Evolutionary conservation across 2,797 vertebrate genomes (phyloP).

Genomic region (Monodelphis domestica): DNA sequence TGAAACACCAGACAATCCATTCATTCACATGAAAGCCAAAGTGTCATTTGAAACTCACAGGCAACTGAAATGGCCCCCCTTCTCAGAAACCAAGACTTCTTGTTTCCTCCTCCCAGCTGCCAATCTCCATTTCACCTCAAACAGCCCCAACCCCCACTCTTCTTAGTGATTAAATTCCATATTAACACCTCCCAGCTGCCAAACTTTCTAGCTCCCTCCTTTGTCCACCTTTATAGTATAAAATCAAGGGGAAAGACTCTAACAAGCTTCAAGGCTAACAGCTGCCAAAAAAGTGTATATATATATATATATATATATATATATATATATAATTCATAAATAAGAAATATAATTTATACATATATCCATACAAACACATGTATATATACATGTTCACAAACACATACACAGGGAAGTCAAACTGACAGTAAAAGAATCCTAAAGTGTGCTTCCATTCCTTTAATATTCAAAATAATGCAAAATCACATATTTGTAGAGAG

Average conservation of each 20-base stretch:
- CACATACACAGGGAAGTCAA: constrained; percentile 61
- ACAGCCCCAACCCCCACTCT: constrained; percentile 28
- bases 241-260: constrained; percentile 72
- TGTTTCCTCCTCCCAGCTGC: constrained; percentile 60
- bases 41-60: constrained; percentile 67
- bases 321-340: not conserved
- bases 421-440: constrained; percentile 56
- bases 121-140: constrained; percentile 60
- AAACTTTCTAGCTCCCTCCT: constrained; percentile 58
- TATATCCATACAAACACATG: not conserved
- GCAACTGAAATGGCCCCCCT: constrained; percentile 47
- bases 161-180: constrained; percentile 73
- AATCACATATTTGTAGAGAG: constrained; percentile 27
- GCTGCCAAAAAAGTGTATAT: constrained; percentile 15
- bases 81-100: constrained; percentile 58
- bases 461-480: not conserved
- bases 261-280: constrained; percentile 73
- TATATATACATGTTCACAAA: too few species aligned
- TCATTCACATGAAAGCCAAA: constrained; percentile 66
- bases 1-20: constrained; percentile 56
- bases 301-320: not conserved
- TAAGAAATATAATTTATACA: not conserved
- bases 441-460: constrained; percentile 54
- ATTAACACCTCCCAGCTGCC: constrained; percentile 73
- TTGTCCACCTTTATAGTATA: constrained; percentile 65